Conservation (phyloP, 2,888 invertebrate genomes). For the Drosophila antonietae region DNA sequence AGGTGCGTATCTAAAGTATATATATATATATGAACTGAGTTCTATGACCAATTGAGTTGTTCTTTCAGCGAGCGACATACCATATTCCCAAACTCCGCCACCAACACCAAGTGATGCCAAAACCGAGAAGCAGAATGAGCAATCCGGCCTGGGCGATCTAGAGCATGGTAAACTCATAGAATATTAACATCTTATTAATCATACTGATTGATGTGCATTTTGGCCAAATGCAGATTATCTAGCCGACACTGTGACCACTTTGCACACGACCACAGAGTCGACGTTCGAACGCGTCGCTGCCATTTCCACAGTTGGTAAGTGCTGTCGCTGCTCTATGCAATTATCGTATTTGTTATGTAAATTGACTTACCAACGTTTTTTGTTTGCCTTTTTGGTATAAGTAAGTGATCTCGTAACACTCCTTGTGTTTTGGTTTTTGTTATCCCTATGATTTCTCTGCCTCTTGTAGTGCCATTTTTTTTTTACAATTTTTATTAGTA, state of each 20-base stretch:
- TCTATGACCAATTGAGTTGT: background rate
- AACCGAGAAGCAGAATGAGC: constrained; percentile 68
- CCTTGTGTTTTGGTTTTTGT: constrained; percentile 45
- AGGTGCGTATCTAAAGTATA: constrained; percentile 54
- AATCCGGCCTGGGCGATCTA: constrained; percentile 47
- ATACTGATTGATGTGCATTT: background rate
- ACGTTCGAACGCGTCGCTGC: constrained; percentile 79
- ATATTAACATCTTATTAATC: background rate
- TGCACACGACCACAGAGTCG: constrained; percentile 81
- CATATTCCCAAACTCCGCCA: constrained; percentile 84
- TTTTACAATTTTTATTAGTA: constrained; percentile 35
- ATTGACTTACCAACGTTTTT: constrained; percentile 65
- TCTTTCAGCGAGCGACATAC: constrained; percentile 78
- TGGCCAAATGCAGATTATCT: constrained; percentile 63
- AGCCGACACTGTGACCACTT: constrained; percentile 76
- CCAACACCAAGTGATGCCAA: constrained; percentile 83
- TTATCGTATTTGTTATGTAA: constrained; percentile 73
- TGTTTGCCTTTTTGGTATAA: constrained; percentile 66
- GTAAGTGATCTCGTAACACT: constrained; percentile 49
- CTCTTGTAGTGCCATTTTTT: constrained; percentile 62
- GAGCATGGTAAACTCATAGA: constrained; percentile 54
- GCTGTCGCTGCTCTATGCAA: constrained; percentile 55
- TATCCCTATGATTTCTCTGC: constrained; percentile 41
- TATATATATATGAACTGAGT: no score
- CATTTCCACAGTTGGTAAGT: constrained; percentile 82